Conservation (phyloP, 2,888 invertebrate species). For the Cataglyphis albicans region DNA sequence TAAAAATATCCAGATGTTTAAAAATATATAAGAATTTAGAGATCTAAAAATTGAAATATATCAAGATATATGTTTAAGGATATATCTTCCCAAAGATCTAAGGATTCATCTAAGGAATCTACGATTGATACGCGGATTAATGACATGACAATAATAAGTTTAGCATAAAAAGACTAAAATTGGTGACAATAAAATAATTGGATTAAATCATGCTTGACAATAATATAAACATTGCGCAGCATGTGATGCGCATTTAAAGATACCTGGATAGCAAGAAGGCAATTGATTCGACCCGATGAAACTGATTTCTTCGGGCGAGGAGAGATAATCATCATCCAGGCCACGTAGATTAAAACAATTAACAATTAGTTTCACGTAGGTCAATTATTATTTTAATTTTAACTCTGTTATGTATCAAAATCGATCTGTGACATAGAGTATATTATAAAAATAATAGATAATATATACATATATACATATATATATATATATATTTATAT, state of each 20-base stretch:
- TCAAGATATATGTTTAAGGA: not conserved
- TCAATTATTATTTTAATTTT: slow-evolving; percentile 43
- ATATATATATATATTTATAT: too few species aligned
- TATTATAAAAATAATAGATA: not conserved
- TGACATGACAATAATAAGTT: slow-evolving; percentile 43
- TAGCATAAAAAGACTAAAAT: slow-evolving; percentile 39
- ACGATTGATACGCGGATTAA: slow-evolving; percentile 31
- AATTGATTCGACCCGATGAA: slow-evolving; percentile 28
- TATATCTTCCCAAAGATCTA: slow-evolving; percentile 35
- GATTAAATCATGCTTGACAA: slow-evolving; percentile 63
- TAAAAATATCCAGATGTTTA: slow-evolving; percentile 1
- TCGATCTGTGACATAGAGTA: slow-evolving; percentile 28
- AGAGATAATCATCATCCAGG: slow-evolving; percentile 31
- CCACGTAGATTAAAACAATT: slow-evolving; percentile 41
- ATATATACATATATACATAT: not conserved
- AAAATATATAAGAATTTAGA: not conserved
- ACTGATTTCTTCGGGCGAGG: slow-evolving; percentile 20
- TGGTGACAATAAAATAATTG: slow-evolving; percentile 45
- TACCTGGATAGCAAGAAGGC: slow-evolving; percentile 62
- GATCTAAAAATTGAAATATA: slow-evolving; percentile 8
- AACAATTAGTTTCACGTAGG: slow-evolving; percentile 38
- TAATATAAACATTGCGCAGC: slow-evolving; percentile 72
- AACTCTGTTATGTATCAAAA: slow-evolving; percentile 16
- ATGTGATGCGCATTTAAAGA: slow-evolving; percentile 75
- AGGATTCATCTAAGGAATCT: slow-evolving; percentile 27